Base-by-base conservation (phyloP, 2,113 vertebrate genomes). In the Onychostoma macrolepis region DNA sequence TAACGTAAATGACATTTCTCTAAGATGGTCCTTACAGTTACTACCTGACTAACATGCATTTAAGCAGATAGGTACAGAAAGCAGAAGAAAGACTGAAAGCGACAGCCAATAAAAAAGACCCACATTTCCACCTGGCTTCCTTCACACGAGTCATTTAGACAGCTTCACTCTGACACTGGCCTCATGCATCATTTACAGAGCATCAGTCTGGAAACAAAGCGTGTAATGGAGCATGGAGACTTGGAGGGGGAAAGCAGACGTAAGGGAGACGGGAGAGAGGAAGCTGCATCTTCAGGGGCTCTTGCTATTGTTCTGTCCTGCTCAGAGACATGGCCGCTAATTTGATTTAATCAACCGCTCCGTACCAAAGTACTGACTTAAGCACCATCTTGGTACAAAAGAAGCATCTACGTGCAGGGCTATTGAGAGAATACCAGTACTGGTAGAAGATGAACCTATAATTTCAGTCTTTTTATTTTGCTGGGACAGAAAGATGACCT, bases 161-260 rank as follows among this genome's bases (percentile, higher is more conserved):
- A 56, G 48, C 41, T 28, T 45, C 75, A n/a, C 65, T 50, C 82
- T 43, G 63, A n/a, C 15, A 33, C 84, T 21, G 10, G 28, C 38
- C 28, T 84, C 71, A 86, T 89, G 88, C 86, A 90, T 89, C 76
- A 86, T 89, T 87, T 76, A 87, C 48, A 28, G 77, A 26, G 71
- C 69, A 83, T 69, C 48, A 43, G 61, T 36, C 83, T 56, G 84
- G 79, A 87, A 89, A 89, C 83, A 28, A 63, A 36, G 77, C 17
- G 58, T 19, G 75, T 65, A 86, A 76, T 48, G 48, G 67, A 61
- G 30, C 28, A 63, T 28, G 26, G 24, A 78, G 50, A 86, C n/a
- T 30, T 17, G 19, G 26, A 82, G 17, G 45, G 3, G 69, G 36
- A 69, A 19, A 50, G 75, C n/a, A 30, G 75, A 77, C 3, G 43